Evolutionary conservation across 2,113 vertebrate genomes (phyloP).

Genomic region (Nothoprocta perdicaria): DNA sequence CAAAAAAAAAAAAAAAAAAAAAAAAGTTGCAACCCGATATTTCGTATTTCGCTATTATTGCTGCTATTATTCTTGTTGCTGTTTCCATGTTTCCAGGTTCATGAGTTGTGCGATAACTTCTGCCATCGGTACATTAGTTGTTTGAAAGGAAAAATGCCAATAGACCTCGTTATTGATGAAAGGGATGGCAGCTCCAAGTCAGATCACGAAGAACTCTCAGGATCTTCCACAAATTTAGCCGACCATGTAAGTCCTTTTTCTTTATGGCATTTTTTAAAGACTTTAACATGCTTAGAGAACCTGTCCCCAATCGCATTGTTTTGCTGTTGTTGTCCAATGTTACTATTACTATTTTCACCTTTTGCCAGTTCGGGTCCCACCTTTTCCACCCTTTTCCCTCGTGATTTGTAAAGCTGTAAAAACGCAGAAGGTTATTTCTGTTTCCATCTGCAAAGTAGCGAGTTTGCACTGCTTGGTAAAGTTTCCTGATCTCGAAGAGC

Average conservation of each 20-base stretch:
- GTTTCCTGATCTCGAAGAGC: conserved; percentile 61
- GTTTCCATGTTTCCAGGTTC: conserved; percentile 87
- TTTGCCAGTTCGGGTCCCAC: background rate
- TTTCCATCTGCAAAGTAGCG: conserved; percentile 4
- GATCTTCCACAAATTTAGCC: conserved; percentile 97
- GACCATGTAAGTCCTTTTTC: conserved; percentile 93
- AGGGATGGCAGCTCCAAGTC: conserved; percentile 99
- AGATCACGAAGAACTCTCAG: conserved; percentile 98
- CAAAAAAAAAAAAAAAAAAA: background rate
- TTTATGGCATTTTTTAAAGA: background rate
- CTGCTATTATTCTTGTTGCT: background rate
- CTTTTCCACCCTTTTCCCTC: background rate
- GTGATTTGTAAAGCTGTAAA: background rate
- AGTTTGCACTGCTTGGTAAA: conserved; percentile 51
- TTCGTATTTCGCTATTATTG: conserved; percentile 48
- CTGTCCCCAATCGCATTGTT: background rate
- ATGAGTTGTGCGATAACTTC: conserved; percentile 99
- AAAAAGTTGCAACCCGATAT: conserved; percentile 46
- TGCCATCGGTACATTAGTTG: conserved; percentile 99
- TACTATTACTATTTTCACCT: background rate
- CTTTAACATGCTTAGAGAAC: background rate
- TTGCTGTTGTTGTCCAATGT: background rate
- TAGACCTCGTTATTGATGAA: conserved; percentile 99
- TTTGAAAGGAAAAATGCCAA: conserved; percentile 99
- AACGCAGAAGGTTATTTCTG: background rate